A percentile compares a stretch with the other conserved stretches of the same genome.
Conservation (phyloP, 2,888 invertebrate genomes). For the Erpobdella octoculata region DNA sequence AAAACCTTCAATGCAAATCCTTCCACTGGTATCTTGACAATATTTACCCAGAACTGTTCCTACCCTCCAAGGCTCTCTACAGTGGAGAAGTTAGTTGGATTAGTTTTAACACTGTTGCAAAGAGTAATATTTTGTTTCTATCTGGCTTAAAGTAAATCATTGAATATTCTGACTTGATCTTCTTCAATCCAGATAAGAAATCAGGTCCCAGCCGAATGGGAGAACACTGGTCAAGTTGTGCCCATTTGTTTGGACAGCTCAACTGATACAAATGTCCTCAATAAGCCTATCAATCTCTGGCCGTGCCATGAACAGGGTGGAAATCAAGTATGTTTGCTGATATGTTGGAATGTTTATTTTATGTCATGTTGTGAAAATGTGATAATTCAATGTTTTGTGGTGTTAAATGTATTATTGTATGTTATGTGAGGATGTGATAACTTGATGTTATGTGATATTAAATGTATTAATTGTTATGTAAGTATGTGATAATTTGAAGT, state of each 20-base stretch:
- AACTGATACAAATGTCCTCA: conserved; percentile 80
- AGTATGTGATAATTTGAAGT: too few relatives aligned
- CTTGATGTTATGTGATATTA: too few relatives aligned
- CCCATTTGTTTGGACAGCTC: conserved; percentile 84
- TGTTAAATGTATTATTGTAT: too few relatives aligned
- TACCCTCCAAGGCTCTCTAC: conserved; percentile 76
- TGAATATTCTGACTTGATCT: background rate
- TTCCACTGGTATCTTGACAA: conserved; percentile 98
- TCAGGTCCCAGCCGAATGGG: conserved; percentile 38
- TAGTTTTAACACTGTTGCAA: background rate
- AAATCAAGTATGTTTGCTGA: conserved; percentile 73
- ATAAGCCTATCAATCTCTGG: conserved; percentile 90
- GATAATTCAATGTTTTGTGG: too few relatives aligned
- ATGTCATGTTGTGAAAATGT: too few relatives aligned
- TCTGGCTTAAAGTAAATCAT: background rate
- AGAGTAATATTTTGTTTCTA: background rate
- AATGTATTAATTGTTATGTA: too few relatives aligned
- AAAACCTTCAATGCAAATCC: conserved; percentile 80
- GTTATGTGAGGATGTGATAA: too few relatives aligned
- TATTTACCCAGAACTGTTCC: conserved; percentile 94
- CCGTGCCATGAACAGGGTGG: conserved; percentile 98
- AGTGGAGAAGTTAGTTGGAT: conserved; percentile 84
- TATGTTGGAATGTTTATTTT: background rate
- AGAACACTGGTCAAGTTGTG: conserved; percentile 22
- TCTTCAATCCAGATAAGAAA: conserved; percentile 44